Percentiles rank a stretch among this genome's conserved stretches.
These are phyloP conservation scores for Thereva unica DNA, from an alignment of 2,888 invertebrate genomes.

Conservation along the genomic window DNA sequence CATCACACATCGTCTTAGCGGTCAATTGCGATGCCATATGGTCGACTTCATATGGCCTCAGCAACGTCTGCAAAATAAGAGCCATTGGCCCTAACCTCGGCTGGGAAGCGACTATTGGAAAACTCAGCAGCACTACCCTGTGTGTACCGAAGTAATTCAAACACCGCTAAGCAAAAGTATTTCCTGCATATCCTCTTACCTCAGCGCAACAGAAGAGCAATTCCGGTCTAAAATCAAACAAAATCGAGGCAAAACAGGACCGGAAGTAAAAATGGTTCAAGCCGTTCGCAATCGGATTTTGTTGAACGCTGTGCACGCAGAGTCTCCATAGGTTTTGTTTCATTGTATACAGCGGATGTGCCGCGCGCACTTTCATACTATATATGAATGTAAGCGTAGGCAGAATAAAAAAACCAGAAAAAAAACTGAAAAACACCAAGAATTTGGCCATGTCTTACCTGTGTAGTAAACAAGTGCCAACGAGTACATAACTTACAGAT, in stretches of 20 bases:
- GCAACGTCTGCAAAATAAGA: constrained; percentile 6
- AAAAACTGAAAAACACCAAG: too few relatives aligned
- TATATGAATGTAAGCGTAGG: too few relatives aligned
- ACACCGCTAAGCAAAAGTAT: neutral
- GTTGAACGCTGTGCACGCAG: constrained; percentile 2
- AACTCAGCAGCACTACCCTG: neutral
- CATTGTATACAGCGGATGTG: constrained; percentile 21
- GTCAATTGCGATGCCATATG: constrained; percentile 21
- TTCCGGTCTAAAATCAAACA: neutral
- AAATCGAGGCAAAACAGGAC: constrained; percentile 7
- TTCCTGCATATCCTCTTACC: neutral
- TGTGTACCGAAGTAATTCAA: neutral
- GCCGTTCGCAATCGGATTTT: constrained; percentile 34
- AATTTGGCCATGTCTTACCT: too few relatives aligned
- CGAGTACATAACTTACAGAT: too few relatives aligned
- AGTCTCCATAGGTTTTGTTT: neutral
- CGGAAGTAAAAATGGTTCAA: constrained; percentile 42
- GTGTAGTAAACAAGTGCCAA: too few relatives aligned
- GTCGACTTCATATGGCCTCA: constrained; percentile 21
- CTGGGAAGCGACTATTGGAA: neutral
- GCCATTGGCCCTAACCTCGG: constrained; percentile 6
- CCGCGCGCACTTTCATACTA: too few relatives aligned
- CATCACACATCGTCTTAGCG: neutral
- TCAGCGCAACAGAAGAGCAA: neutral
- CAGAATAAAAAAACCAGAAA: too few relatives aligned